Evolutionary conservation across 1,140 invertebrate genomes (phyloP).

Genomic region (Popillia japonica): DNA sequence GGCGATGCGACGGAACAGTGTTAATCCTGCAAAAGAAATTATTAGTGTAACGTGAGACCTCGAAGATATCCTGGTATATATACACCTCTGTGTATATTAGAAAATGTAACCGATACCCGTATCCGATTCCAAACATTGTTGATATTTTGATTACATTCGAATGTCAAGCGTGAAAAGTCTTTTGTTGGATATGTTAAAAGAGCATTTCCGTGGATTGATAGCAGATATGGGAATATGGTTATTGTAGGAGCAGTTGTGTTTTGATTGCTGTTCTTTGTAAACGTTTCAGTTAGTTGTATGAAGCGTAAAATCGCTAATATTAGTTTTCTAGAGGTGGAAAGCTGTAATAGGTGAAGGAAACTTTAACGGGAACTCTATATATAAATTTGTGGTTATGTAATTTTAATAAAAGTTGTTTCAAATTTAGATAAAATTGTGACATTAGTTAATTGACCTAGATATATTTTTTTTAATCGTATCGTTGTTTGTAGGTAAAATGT

Average conservation of each 20-base stretch:
- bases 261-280: conserved; percentile 18
- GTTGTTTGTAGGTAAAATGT: no score
- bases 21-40: not conserved
- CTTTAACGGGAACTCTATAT: not conserved
- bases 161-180: not conserved
- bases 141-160: not conserved
- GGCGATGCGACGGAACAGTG: not conserved
- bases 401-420: no score
- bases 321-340: not conserved
- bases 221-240: not conserved
- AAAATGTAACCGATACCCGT: not conserved
- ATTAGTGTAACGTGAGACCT: not conserved
- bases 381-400: not conserved
- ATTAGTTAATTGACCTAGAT: no score
- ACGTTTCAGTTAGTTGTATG: not conserved
- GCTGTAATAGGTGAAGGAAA: not conserved
- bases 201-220: not conserved
- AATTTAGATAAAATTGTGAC: no score
- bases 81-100: not conserved
- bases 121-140: conserved; percentile 14
- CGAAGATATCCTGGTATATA: not conserved
- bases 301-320: conserved; percentile 2
- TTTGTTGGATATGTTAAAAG: not conserved
- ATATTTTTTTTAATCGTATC: no score
- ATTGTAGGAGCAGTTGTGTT: not conserved